Evolutionary conservation across 2,888 invertebrate species (phyloP).

Genomic region (Meloe dianella): DNA sequence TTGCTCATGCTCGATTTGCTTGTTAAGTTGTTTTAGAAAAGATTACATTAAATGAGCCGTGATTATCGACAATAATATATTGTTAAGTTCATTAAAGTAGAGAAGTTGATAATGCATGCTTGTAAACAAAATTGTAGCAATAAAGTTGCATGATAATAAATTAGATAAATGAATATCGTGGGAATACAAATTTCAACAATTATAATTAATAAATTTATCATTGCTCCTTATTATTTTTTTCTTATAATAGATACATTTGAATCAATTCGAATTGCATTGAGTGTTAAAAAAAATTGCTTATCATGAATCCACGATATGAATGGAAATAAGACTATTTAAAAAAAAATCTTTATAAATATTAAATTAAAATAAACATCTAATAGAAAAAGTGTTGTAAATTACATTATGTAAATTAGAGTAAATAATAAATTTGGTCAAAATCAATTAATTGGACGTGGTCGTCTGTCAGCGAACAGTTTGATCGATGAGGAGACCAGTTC

Average conservation of each 20-base stretch:
- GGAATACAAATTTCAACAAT: conserved; percentile 14
- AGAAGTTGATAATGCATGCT: conserved; percentile 6
- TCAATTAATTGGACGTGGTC: neutral
- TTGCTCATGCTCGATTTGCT: conserved; percentile 2
- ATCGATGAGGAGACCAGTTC: neutral
- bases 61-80: neutral
- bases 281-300: neutral
- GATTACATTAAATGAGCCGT: conserved; percentile 2
- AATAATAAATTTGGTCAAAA: neutral
- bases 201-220: neutral
- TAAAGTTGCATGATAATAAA: conserved; percentile 26
- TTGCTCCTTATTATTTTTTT: neutral
- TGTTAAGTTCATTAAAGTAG: conserved; percentile 6
- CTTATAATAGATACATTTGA: neutral
- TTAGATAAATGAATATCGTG: conserved; percentile 18
- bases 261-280: neutral
- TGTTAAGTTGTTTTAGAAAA: neutral
- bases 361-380: neutral
- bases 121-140: conserved; percentile 30
- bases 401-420: neutral
- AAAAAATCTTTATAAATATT: neutral
- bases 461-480: neutral
- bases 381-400: neutral
- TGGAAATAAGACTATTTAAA: neutral
- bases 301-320: neutral